Evolutionary conservation across 2,888 invertebrate genomes (phyloP), one percentile per base, ranked within the genome.

Genomic region (Onthophagus sagittarius): DNA sequence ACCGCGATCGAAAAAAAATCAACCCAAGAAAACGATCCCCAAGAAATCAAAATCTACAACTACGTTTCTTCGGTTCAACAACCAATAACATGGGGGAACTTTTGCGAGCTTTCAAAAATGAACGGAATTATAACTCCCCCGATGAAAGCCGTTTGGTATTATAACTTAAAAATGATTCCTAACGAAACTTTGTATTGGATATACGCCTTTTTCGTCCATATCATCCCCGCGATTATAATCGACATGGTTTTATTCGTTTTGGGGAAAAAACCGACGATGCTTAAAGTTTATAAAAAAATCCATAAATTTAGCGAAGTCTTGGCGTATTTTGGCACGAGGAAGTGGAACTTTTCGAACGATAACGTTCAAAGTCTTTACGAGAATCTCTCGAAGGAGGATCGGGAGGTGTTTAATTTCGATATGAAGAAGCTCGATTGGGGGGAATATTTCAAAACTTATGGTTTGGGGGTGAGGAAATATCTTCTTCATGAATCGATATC

Each of bases 1-100:
- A 89, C 77, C 2, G 78, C 76, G 32, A 39, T 65, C 4, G 32
- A 65, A 15, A 39, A 65, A 1, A 64, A 72, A 3, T 23, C 2
- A 9, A 13, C 5, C 64, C 62, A 70, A 33, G 15, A 76, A 70
- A 5, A 32, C 75, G 23, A 23, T 23, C 23, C 1, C 2, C 76
- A 79, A 31, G 78, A 81, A 70, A 78, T 82, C 0, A 87, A 90
- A 0, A 91, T 97, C 65, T 97, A 93, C 86, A 97, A 97, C 86
- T 95, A 92, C 83, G 94, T 96, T 0, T 94, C 96, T 0, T 93
- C 95, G 0, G 87, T 88, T 0, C 89, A 93, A 75, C 95, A 96
- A 81, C 90, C 91, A 0, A 85, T 97, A 63, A 91, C 91, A 0
- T 98, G 97, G 97, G 33, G 87, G 0, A 88, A 92, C 67, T 94